Conservation (phyloP, 2,113 vertebrate genomes). For the Alectura lathami region DNA sequence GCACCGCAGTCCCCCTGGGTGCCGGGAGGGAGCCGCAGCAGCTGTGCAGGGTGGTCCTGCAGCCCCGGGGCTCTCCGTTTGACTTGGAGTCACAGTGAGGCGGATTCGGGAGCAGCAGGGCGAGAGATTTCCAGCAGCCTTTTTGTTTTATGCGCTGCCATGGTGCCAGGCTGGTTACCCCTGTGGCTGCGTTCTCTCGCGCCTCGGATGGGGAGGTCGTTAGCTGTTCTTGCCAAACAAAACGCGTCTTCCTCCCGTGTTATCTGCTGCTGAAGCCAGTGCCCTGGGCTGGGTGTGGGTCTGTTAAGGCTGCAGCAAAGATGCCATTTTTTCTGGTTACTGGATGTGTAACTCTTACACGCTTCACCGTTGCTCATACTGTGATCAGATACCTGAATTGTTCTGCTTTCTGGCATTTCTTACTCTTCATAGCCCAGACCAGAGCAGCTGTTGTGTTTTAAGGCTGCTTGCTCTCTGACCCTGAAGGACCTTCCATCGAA, state of each 20-base stretch:
- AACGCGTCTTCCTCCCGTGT: rapidly evolving
- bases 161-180: not conserved
- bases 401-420: not conserved
- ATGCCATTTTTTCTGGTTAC: rapidly evolving
- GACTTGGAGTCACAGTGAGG: not conserved
- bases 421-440: not conserved
- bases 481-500: not conserved
- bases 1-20: rapidly evolving
- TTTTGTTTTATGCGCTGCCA: not conserved
- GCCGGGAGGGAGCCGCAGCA: not conserved
- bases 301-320: not conserved
- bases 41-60: not conserved
- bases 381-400: not conserved
- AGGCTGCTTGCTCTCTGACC: not conserved
- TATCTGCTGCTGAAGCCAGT: not conserved
- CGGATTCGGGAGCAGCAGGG: not conserved
- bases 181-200: not conserved
- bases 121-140: not conserved
- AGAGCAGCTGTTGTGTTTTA: not conserved
- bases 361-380: not conserved
- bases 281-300: not conserved
- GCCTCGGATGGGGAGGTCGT: not conserved
- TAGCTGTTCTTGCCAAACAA: not conserved
- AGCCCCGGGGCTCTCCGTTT: rapidly evolving
- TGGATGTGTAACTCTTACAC: rapidly evolving